A percentile compares a stretch with the other conserved stretches of the same genome.
Conservation (phyloP, 2,888 invertebrate genomes). For the Tetropium fuscum region DNA sequence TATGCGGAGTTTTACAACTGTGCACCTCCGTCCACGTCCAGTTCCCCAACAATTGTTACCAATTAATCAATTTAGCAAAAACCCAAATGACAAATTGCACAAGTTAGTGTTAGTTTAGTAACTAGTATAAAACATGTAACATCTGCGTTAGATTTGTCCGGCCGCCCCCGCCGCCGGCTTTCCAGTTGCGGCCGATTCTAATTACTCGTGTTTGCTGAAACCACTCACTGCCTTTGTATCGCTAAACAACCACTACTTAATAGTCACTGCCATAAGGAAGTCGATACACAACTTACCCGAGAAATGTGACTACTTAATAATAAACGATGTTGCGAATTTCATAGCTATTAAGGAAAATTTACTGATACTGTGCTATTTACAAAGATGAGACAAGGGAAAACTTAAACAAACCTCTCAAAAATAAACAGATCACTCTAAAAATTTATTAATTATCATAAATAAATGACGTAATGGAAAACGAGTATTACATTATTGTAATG, state of each 20-base stretch:
- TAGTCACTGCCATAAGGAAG: slow-evolving; percentile 10
- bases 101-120: slow-evolving; percentile 52
- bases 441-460: too few relatives aligned
- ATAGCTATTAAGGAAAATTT: too few relatives aligned
- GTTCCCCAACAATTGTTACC: slow-evolving; percentile 41
- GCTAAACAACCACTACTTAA: slow-evolving; percentile 20
- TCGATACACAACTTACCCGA: slow-evolving; percentile 14
- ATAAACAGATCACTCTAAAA: too few relatives aligned
- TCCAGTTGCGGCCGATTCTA: slow-evolving; percentile 48
- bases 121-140: slow-evolving; percentile 59
- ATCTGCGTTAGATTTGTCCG: slow-evolving; percentile 57
- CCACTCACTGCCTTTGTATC: slow-evolving; percentile 17
- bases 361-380: too few relatives aligned
- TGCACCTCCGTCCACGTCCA: slow-evolving; percentile 6
- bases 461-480: too few relatives aligned
- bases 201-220: slow-evolving; percentile 43
- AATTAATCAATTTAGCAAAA: slow-evolving; percentile 56
- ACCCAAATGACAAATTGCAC: slow-evolving; percentile 55
- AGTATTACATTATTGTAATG: too few relatives aligned
- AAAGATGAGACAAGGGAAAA: too few relatives aligned
- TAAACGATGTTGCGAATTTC: too few relatives aligned
- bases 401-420: too few relatives aligned
- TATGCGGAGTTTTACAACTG: slow-evolving; percentile 21
- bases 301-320: too few relatives aligned
- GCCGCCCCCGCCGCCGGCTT: slow-evolving; percentile 36